Base-by-base conservation (phyloP, 2,113 vertebrate genomes). In the Vireo altiloquus region DNA sequence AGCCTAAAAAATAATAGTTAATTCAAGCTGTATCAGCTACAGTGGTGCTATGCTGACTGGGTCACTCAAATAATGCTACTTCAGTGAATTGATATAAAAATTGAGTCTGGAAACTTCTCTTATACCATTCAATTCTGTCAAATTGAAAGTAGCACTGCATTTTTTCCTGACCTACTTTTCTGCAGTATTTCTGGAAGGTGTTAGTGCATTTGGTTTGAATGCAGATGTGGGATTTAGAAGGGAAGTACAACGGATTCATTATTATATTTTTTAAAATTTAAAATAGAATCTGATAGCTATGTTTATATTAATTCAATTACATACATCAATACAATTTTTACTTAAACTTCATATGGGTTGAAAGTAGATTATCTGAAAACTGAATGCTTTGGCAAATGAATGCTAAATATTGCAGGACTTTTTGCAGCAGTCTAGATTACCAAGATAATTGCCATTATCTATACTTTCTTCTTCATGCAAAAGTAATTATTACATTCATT, bases 91-190 rank as follows among this genome's bases (percentile, higher is more conserved):
- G 30, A 30, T 57, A 70, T 35, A 50, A 92, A 76, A 89, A 87
- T 2, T 63, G n/a, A 12, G 44, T n/a, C 60, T 87, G 53, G 25
- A 94, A 95, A 64, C 39, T 71, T 78, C 35, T 75, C 11, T 60
- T 60, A 74, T 68, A 39, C 16, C 23, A 71, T 47, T 79, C 89
- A 19, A 87, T 64, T 82, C 63, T 76, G 27, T 64, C 60, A 91
- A 82, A 85, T 7, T 54, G 21, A 66, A 35, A 28, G 49, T 9
- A 68, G 39, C 8, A 37, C 44, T 68, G 87, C 35, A 35, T 63
- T 87, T 92, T 81, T 79, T 78, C 37, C 65, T 96, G 92, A 91
- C 69, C 87, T 84, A 94, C 15, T 82, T 95, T 87, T 78, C 74
- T 60, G 57, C 28, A 79, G 49, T 63, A 59, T 78, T 92, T 94